Evolutionary conservation across 1,140 invertebrate genomes (phyloP), one percentile per base, ranked within the genome.

Genomic region (Pissodes strobi): DNA sequence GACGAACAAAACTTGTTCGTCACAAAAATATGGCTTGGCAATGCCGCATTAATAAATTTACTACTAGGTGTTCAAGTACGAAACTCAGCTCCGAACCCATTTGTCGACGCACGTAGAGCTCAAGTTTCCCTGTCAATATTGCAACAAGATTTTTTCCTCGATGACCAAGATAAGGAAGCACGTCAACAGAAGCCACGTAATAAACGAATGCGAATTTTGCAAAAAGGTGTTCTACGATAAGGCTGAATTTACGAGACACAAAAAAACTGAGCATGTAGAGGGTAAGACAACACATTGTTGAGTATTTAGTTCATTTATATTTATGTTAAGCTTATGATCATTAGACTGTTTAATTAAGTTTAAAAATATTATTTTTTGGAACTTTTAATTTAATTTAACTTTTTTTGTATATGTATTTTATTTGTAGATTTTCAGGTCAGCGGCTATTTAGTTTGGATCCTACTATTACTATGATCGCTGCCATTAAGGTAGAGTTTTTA

Each of bases 61-160:
- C n/a, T 34, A 6, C 12, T 55, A 55, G 52, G 53, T 37, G 10
- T 74, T 74, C 37, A 62, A 69, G 27, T 67, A 21, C n/a, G 70
- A 74, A 17, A 58, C 61, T 15, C 52, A 55, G 13, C 49, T 74
- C 15, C 55, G 67, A 38, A 41, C 34, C 53, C 72, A 74, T 57
- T 22, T 74, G 9, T 66, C 48, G 8, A 57, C 60, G 1, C 72
- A 74, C 52, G 62, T 57, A 21, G 72, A 74, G 49, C 41, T 74
- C 23, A 58, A 68, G 48, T 74, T 71, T 59, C 72, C 72, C 10
- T 74, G 72, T 55, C 70, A 74, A 38, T 72, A 66, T 53, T 74
- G 72, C 51, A 62, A 61, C 22, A 69, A 66, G 51, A 74, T 74
- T 22, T 74, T 69, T 46, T 34, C 62, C 5, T 55, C 70, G 0